A percentile compares a stretch with the other conserved stretches of the same genome.
Evolutionary conservation across 1,140 invertebrate genomes (phyloP).

Genomic region (Caenorhabditis inopinata): DNA sequence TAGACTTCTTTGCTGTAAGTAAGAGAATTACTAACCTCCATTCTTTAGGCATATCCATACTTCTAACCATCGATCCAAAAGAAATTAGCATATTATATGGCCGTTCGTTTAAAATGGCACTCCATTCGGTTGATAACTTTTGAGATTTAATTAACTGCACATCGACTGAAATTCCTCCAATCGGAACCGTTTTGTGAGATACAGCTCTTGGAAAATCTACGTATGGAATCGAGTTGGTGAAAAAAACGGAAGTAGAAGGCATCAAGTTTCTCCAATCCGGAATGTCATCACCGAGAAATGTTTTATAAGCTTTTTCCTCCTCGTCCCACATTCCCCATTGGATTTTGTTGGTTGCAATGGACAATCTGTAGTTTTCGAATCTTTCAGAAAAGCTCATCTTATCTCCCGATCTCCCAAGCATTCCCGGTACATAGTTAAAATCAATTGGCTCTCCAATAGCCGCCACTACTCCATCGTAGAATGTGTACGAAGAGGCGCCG

Average conservation of each 20-base stretch:
- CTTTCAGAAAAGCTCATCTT: conserved; percentile 18
- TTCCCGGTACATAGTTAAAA: conserved; percentile 34
- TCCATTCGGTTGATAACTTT: conserved; percentile 38
- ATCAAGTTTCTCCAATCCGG: conserved; percentile 33
- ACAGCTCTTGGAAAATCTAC: conserved; percentile 36
- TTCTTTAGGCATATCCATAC: conserved; percentile 42
- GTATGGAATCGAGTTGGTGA: conserved; percentile 43
- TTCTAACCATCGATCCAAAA: conserved; percentile 50
- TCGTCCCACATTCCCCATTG: neutral
- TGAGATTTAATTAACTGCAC: neutral
- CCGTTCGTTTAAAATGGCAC: conserved; percentile 28
- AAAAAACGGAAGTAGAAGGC: conserved; percentile 21
- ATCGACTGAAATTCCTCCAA: conserved; percentile 48
- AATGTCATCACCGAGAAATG: neutral
- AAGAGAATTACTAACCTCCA: conserved; percentile 40
- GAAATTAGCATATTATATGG: conserved; percentile 47
- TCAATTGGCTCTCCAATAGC: conserved; percentile 25
- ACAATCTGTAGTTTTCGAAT: neutral
- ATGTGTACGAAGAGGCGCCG: neutral
- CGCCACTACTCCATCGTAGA: conserved; percentile 3
- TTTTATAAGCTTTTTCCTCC: neutral
- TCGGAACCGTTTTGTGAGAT: conserved; percentile 42
- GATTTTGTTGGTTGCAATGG: neutral
- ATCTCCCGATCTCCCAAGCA: neutral
- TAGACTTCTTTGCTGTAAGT: no score